A percentile compares a stretch with the other conserved stretches of the same genome.
These are phyloP conservation scores for Brachionus paranguensis DNA, from an alignment of 1,140 invertebrate genomes.

Conservation along the genomic window DNA sequence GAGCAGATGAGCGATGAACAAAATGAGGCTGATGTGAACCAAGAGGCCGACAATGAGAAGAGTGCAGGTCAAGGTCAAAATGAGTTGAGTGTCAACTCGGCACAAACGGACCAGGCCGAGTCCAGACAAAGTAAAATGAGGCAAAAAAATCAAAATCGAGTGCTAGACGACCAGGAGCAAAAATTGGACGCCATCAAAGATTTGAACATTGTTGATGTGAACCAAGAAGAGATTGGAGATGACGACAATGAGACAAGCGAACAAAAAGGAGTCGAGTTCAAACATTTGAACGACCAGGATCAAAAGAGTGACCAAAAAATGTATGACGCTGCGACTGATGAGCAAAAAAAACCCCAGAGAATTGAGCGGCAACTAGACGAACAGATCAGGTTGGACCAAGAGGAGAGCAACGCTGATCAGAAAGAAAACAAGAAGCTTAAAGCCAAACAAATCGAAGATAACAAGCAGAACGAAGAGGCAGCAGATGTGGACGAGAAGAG, in stretches of 20 bases:
- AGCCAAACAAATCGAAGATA: neutral
- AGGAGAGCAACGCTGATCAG: neutral
- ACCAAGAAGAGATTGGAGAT: neutral
- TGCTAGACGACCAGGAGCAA: neutral
- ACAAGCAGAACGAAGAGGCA: neutral
- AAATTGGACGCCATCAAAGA: neutral
- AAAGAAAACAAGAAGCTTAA: neutral
- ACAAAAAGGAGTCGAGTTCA: neutral
- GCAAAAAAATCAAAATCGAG: slow-evolving; percentile 13
- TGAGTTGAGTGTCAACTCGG: neutral
- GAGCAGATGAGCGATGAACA: neutral
- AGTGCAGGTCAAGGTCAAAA: neutral
- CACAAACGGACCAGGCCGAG: neutral
- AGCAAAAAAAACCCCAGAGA: neutral
- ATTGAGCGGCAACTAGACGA: neutral
- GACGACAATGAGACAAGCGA: neutral
- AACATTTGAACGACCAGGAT: neutral
- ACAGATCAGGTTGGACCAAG: neutral
- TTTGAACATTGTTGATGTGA: slow-evolving; percentile 11
- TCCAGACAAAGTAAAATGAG: neutral
- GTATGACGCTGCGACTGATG: slow-evolving; percentile 11
- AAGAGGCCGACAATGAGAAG: neutral
- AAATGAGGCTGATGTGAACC: neutral
- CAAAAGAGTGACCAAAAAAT: neutral
- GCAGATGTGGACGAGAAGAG: neutral